Base-by-base conservation (phyloP, 2,888 invertebrate genomes). In the Caenorhabditis angaria region DNA sequence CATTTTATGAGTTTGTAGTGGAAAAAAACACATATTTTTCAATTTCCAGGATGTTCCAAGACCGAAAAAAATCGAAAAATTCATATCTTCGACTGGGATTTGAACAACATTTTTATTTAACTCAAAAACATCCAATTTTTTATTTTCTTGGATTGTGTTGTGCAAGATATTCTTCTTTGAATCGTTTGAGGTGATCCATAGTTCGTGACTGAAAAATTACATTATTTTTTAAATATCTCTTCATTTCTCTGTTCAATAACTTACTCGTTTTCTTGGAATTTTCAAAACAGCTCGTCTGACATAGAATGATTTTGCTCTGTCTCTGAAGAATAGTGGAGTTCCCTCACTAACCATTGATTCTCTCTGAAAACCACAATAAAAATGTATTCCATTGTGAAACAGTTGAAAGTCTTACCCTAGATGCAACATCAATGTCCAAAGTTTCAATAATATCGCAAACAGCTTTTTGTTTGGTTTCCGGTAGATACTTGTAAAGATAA, bases 371-470 rank as follows among this genome's bases (percentile, higher is more conserved):
- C 35, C 41, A n/a, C 53, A 60, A 24, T 50, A 56, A 64, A 69
- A 41, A 62, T 56, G 63, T 48, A 63, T 64, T 64, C 24, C 51
- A 63, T 48, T 35, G 41, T 12, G 3, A 41, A 41, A 5, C 20
- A 57, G 25, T 64, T 58, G 48, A 24, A 10, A 18, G 27, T 27
- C 67, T 27, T 27, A 78, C 78, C 22, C 78, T 70, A 6, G 76
- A 74, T 10, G 70, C 55, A 14, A 78, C 71, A 32, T 76, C 73
- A n/a, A 65, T 53, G 24, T 78, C 76, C 61, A 78, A 25, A 0
- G 70, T 51, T 22, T 76, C 73, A 18, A 78, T 76, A 41, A 78
- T 78, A 47, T 78, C 78, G 50, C 62, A 76, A 25, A 78, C 69
- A 0, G 76, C 62, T 2, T 70, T 62, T 54, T 58, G 58, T 27